These are phyloP conservation scores for Lasioglossum figueresi DNA, from an alignment of 2,888 invertebrate genomes.

Conservation along the genomic window DNA sequence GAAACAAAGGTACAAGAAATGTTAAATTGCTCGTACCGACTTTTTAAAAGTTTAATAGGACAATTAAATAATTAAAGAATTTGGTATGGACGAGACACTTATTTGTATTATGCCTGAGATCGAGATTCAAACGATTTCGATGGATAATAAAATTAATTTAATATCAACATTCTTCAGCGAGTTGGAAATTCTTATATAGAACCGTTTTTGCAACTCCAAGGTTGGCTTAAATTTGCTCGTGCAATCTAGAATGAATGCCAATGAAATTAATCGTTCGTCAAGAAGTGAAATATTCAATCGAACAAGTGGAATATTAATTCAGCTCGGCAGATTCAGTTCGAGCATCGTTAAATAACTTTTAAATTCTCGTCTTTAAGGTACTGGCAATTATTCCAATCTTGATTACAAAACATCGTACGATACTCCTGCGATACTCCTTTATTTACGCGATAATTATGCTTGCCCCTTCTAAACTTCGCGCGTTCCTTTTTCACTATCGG, in stretches of 20 bases:
- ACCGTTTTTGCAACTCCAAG: neutral
- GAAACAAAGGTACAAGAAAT: neutral
- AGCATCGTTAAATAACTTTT: neutral
- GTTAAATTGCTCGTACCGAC: neutral
- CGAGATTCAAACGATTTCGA: neutral
- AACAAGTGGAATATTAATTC: neutral
- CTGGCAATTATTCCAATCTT: neutral
- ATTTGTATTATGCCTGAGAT: neutral
- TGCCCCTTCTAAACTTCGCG: conserved; percentile 25
- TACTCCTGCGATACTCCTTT: neutral
- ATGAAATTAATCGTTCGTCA: neutral
- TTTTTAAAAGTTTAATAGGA: neutral
- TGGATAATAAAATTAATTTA: neutral
- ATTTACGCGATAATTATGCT: conserved; percentile 32
- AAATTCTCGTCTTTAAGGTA: neutral
- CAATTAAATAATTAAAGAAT: neutral
- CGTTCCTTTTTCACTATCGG: conserved; percentile 34
- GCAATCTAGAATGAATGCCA: neutral
- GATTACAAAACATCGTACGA: neutral
- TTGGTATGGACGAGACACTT: neutral
- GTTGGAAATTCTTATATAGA: neutral
- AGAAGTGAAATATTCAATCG: neutral
- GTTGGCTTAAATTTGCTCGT: neutral
- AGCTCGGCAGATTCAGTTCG: neutral
- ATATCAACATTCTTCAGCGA: neutral